Evolutionary conservation across 2,888 invertebrate genomes (phyloP).

Genomic region (Neuroscelio doddi): DNA sequence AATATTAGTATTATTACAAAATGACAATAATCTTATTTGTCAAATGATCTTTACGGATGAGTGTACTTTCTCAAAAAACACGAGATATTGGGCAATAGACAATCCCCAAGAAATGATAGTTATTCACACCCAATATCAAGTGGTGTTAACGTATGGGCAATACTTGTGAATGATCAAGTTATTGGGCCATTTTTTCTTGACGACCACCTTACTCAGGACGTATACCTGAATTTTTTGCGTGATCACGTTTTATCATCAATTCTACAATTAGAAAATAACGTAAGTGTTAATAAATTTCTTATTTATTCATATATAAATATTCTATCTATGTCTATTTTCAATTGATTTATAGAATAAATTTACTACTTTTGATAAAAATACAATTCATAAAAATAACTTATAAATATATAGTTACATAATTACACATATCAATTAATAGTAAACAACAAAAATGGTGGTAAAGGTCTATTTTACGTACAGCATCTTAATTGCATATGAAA

Average conservation of each 20-base stretch:
- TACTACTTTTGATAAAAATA: no score
- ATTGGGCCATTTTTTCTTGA: constrained; percentile 3
- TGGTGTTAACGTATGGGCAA: neutral
- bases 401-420: no score
- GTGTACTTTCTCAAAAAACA: neutral
- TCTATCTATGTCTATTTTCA: no score
- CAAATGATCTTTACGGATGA: neutral
- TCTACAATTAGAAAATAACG: no score
- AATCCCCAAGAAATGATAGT: neutral
- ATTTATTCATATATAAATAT: no score
- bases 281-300: no score
- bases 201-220: neutral
- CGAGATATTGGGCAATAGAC: neutral
- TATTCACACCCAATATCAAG: neutral
- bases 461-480: no score
- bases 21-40: neutral
- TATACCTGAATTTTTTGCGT: neutral
- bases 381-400: no score
- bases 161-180: neutral
- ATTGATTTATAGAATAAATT: no score
- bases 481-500: no score
- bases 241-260: neutral
- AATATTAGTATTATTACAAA: neutral
- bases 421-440: no score
- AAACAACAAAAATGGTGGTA: no score